Percentiles rank a stretch among this genome's conserved stretches.
These are phyloP conservation scores for Sinosuthora webbiana DNA, from an alignment of 2,113 vertebrate genomes.

Conservation along the genomic window DNA sequence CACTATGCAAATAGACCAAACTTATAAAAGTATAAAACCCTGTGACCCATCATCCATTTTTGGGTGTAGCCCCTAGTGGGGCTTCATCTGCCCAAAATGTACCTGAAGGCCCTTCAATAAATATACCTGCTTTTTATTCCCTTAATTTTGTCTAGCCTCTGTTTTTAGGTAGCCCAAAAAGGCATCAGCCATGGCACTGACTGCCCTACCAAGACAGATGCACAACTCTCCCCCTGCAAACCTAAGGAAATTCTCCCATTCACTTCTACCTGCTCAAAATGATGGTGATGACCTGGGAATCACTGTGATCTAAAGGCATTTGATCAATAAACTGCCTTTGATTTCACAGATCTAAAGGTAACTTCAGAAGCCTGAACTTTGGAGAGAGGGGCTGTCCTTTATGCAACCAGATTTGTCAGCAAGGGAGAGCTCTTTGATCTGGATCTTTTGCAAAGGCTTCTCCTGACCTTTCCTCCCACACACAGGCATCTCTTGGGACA, in stretches of 20 bases:
- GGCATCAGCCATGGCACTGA: neutral
- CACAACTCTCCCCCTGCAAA: neutral
- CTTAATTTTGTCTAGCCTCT: neutral
- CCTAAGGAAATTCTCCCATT: neutral
- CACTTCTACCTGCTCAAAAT: neutral
- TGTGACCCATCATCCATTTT: fast-evolving
- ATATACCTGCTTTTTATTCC: neutral
- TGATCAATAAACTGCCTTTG: conserved; percentile 34
- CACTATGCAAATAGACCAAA: neutral
- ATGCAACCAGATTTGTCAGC: conserved; percentile 20
- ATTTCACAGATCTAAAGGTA: conserved; percentile 37
- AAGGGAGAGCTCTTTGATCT: conserved; percentile 34
- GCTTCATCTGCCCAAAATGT: fast-evolving
- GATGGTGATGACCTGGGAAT: neutral
- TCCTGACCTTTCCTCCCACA: neutral
- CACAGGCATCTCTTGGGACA: neutral
- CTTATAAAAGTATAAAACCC: neutral
- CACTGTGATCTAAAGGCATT: neutral
- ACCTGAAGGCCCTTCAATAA: neutral
- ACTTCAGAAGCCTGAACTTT: conserved; percentile 20
- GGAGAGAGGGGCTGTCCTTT: conserved; percentile 2
- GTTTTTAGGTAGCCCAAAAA: neutral
- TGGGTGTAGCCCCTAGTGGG: neutral
- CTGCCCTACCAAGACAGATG: fast-evolving
- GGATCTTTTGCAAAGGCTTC: neutral